Evolutionary conservation across 1,140 invertebrate genomes (phyloP).

Genomic region (Ceratosolen solmsi): DNA sequence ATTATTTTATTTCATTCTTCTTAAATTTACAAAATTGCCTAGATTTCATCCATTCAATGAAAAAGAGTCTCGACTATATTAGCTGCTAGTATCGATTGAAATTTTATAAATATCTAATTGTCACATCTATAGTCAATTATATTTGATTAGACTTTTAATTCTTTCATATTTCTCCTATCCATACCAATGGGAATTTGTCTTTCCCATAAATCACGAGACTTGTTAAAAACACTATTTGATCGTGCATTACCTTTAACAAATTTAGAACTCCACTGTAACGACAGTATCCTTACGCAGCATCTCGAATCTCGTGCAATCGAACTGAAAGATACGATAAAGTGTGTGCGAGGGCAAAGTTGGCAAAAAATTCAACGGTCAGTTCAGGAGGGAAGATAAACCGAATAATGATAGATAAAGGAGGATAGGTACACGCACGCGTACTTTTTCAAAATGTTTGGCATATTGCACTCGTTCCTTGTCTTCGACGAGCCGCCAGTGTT

Average conservation of each 20-base stretch:
- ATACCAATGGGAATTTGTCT: background rate
- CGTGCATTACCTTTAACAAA: background rate
- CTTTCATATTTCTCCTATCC: no score
- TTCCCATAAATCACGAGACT: background rate
- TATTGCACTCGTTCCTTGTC: background rate
- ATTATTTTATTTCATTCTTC: no score
- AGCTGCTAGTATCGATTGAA: no score
- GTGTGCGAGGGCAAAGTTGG: background rate
- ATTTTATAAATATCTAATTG: no score
- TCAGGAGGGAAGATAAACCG: background rate
- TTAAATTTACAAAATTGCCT: no score
- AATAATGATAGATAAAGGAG: background rate
- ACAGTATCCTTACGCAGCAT: background rate
- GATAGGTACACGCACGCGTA: background rate
- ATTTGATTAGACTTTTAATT: no score
- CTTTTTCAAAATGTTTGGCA: conserved; percentile 23
- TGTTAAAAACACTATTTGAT: background rate
- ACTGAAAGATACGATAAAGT: background rate
- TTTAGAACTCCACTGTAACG: background rate
- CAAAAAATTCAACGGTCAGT: background rate
- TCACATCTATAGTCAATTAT: no score
- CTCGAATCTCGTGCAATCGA: background rate
- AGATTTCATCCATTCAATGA: no score
- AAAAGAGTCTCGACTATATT: no score
- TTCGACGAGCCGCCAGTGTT: conserved; percentile 12